Evolutionary conservation across 2,888 invertebrate species (phyloP), one percentile per base, ranked within the genome.

Genomic region (Schizotus pectinicornis): DNA sequence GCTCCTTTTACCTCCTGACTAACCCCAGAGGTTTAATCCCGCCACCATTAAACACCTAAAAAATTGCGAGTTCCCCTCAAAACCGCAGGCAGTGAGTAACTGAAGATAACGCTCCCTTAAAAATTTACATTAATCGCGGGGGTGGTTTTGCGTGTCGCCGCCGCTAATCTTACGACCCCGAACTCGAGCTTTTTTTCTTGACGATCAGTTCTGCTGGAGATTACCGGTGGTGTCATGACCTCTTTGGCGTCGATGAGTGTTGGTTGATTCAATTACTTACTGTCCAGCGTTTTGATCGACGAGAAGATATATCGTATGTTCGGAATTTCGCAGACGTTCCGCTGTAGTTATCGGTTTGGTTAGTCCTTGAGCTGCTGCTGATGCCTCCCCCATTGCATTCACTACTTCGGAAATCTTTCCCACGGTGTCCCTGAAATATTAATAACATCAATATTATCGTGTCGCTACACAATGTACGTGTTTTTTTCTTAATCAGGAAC

Each of bases 311-410:
- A 86, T 71, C 43, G 76, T 77, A 58, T 86, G 84, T 63, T 86
- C 82, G 62, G 84, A 79, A 76, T 85, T 83, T 76, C 87, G 70
- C 36, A 92, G 77, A 69, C 88, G 87, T 12, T 88, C 85, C 0
- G 89, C 84, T 0, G 88, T 88, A 13, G 92, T 92, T 65, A 92
- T 89, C 0, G 89, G 84, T 72, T 87, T 89, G 65, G 81, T 85
- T 1, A 92, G 81, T 1, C 88, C 89, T 78, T 92, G 92, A 2
- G 91, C 90, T 11, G 78, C 76, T 0, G 91, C 89, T 1, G 92
- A 92, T 53, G 87, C 85, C 74, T 86, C 83, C 0, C 92, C 92
- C 73, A 92, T 83, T 6, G 80, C 81, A 75, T 92, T 89, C 31
- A 92, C 81, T 41, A 91, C 79, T 70, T 84, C 85, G 1, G 85